Base-by-base conservation (phyloP, 2,888 invertebrate species). In the Caenorhabditis sp. region DNA sequence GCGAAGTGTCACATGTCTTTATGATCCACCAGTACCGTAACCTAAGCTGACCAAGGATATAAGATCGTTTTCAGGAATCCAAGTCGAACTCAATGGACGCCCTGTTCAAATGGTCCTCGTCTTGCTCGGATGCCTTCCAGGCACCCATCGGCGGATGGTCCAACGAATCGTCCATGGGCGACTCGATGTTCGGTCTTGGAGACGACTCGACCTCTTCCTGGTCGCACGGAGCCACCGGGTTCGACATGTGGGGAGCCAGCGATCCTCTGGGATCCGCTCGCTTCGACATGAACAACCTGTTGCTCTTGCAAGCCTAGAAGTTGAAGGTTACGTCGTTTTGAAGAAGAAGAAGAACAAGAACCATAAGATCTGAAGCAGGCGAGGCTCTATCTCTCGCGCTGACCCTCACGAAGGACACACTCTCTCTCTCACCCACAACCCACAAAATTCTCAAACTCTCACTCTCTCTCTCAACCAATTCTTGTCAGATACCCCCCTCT, bases 201-300 rank as follows among this genome's bases (percentile, higher is more conserved):
- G 67, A 69, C 47, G 76, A 68, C 32, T 47, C 74, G 56, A 72
- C 18, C n/a, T 71, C 71, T 18, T 79, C 79, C 32, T 68, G 72
- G 67, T 71, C 80, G 37, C 67, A 62, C 24, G 58, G 62, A 35
- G 62, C 69, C 44, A 68, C 69, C 53, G 71, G 70, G 13, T 79
- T 82, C 79, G 72, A 85, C 61, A 53, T 81, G 61, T 81, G 85
- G 83, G 70, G 82, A 56, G 32, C 60, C 51, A 68, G 47, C 64
- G 80, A 80, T 64, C 71, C 70, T 47, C 62, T 81, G 55, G 74
- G 79, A 50, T 47, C 70, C 61, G 67, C 79, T 68, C 77, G 81
- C 71, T 82, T 85, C 79, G 85, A 85, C 61, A 69, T 85, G 61
- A 76, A 78, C 32, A 84, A 85, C 53, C 68, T 85, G 64, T 74